Conservation (phyloP, 2,113 vertebrate genomes). For the Trogon melanurus region DNA sequence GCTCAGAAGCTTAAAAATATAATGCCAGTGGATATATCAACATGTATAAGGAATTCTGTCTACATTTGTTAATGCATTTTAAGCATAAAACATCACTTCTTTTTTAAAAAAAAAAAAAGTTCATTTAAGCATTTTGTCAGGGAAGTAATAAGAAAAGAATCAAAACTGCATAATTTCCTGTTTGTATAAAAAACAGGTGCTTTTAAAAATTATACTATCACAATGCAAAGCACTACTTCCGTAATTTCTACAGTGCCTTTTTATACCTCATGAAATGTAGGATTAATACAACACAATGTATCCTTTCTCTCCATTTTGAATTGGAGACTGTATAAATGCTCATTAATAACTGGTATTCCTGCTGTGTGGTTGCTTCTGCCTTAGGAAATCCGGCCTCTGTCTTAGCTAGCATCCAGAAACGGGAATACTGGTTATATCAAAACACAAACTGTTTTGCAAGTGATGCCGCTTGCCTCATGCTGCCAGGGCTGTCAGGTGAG, state of each 20-base stretch:
- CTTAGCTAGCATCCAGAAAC: not conserved
- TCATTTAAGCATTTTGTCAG: not conserved
- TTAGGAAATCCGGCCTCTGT: not conserved
- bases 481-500: not conserved
- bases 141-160: not conserved
- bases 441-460: not conserved
- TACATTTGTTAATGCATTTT: not conserved
- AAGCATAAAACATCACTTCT: not conserved
- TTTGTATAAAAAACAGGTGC: not conserved
- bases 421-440: not conserved
- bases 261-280: not conserved
- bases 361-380: not conserved
- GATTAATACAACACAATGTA: not conserved
- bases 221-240: not conserved
- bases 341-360: not conserved
- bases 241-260: not conserved
- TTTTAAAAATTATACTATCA: not conserved
- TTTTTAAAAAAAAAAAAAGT: not conserved
- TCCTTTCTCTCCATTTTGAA: not conserved
- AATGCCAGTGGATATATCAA: not conserved
- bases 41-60: not conserved
- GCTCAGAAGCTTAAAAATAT: not conserved
- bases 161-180: not conserved
- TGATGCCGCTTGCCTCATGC: not conserved
- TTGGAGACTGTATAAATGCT: not conserved